Percentiles rank a stretch among this genome's conserved stretches.
Conservation (phyloP, 1,140 invertebrate genomes). For the Wiebesia pumilae region DNA sequence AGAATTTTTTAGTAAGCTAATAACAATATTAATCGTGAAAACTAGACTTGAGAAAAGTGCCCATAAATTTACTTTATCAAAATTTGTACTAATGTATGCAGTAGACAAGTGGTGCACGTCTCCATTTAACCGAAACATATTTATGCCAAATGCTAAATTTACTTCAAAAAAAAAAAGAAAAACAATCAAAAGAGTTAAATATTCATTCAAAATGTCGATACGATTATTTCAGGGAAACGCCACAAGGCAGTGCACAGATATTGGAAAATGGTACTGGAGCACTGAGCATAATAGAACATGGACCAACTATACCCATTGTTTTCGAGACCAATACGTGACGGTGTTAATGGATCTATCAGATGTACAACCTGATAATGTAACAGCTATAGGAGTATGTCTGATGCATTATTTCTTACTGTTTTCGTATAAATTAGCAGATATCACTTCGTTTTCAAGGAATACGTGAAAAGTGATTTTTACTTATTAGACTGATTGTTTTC, state of each 20-base stretch:
- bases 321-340: conserved; percentile 62
- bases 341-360: conserved; percentile 66
- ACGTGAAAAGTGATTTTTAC: neutral
- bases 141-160: too few species aligned
- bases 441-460: neutral
- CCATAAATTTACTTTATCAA: too few species aligned
- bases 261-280: conserved; percentile 78
- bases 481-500: too few species aligned
- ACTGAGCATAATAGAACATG: conserved; percentile 72
- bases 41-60: too few species aligned
- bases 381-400: conserved; percentile 63
- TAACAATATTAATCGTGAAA: too few species aligned
- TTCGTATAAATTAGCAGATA: neutral
- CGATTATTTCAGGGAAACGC: conserved; percentile 72
- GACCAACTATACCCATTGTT: conserved; percentile 79
- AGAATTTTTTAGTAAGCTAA: too few species aligned
- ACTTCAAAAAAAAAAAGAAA: neutral
- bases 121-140: too few species aligned
- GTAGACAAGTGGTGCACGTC: too few species aligned
- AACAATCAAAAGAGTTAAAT: neutral
- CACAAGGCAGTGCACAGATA: conserved; percentile 75
- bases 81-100: too few species aligned
- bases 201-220: neutral
- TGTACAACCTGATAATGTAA: conserved; percentile 64
- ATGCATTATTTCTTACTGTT: neutral